Conservation (phyloP, 1,140 invertebrate species). For the Hyles euphorbiae region DNA sequence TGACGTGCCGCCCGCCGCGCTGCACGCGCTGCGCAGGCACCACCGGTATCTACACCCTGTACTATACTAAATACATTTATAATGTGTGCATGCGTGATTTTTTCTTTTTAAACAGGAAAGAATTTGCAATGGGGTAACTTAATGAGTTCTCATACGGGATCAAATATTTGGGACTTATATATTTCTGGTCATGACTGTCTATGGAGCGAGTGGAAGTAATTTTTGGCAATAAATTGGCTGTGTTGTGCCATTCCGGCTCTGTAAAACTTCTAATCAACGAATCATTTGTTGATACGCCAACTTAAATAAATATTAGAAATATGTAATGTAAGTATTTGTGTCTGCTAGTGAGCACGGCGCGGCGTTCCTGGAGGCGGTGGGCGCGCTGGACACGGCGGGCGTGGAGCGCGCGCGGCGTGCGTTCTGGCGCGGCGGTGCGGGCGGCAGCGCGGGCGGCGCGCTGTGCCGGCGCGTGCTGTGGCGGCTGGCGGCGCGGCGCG, state of each 20-base stretch:
- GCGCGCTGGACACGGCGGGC: slow-evolving; percentile 93
- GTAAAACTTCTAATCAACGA: too few species aligned
- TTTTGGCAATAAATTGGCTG: too few species aligned
- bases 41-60: slow-evolving; percentile 25
- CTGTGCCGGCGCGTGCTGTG: slow-evolving; percentile 37
- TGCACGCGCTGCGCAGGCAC: slow-evolving; percentile 36
- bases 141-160: too few species aligned
- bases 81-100: too few species aligned
- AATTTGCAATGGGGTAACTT: too few species aligned
- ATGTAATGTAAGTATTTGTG: neutral
- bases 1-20: slow-evolving; percentile 34
- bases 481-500: slow-evolving; percentile 29
- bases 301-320: neutral
- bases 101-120: too few species aligned
- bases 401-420: slow-evolving; percentile 93
- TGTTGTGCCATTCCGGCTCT: too few species aligned
- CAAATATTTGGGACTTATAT: too few species aligned
- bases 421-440: slow-evolving; percentile 89
- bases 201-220: too few species aligned
- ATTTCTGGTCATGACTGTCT: too few species aligned
- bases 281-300: too few species aligned
- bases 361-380: slow-evolving; percentile 92
- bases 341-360: slow-evolving; percentile 93
- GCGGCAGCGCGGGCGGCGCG: slow-evolving; percentile 13
- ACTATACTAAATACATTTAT: neutral